Conservation (phyloP, 2,113 vertebrate species). For the Cochlearius cochlearius region DNA sequence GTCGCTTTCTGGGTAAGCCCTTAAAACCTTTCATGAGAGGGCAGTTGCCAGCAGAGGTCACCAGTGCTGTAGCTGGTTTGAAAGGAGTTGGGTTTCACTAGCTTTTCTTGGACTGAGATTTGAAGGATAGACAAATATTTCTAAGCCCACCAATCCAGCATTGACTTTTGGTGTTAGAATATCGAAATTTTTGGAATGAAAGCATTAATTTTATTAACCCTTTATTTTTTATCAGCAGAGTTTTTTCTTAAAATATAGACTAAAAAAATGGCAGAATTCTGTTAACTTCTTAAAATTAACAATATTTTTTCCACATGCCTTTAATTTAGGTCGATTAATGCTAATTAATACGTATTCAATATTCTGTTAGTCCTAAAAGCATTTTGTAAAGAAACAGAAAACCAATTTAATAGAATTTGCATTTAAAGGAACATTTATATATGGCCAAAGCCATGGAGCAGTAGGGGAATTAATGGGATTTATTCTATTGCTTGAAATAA, state of each 20-base stretch:
- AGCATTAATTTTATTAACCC: background rate
- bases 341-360: background rate
- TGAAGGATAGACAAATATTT: background rate
- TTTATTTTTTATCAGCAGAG: background rate
- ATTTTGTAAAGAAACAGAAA: background rate
- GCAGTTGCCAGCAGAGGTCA: constrained; percentile 57
- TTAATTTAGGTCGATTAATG: background rate
- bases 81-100: background rate
- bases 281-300: background rate
- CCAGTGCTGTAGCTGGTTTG: background rate
- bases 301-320: background rate
- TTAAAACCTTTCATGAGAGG: background rate
- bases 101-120: background rate
- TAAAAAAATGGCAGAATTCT: background rate
- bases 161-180: background rate
- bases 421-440: background rate
- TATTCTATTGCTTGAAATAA: background rate
- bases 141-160: background rate
- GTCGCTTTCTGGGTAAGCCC: background rate
- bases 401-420: background rate
- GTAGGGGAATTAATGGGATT: background rate
- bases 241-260: background rate
- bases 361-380: background rate
- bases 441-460: background rate
- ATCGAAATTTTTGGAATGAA: background rate